Evolutionary conservation across 2,888 invertebrate species (phyloP), one percentile per base, ranked within the genome.

Genomic region (Stictocephala bisonia): DNA sequence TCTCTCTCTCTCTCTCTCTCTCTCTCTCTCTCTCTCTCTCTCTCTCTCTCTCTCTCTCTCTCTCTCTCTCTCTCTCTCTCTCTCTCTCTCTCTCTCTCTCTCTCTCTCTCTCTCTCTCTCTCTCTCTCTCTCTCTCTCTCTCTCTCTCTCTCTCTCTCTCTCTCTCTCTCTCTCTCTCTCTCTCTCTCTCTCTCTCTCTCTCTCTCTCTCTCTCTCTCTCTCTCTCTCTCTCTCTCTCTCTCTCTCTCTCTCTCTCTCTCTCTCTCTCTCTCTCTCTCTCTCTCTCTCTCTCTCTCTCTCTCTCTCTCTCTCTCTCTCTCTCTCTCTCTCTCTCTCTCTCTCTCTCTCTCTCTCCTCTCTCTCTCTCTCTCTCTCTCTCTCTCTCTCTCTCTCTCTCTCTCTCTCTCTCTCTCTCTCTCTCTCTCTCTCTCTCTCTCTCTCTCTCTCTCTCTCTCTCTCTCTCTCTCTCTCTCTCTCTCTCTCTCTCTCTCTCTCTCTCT

Each of bases 161-260:
- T 40, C 40, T 50, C 74, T 27, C 71, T 27, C 66, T 48, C 50
- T 51, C 67, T 56, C 29, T 56, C 66, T 20, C 75, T 69, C 50
- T 74, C 74, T 53, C 74, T 58, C 26, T 73, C 75, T 40, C 72
- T 50, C 31, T 72, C 70, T 40, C 68, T 53, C 56, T 40, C 72
- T 40, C 58, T 64, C 72, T 64, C 72, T 60, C 71, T 60, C 71
- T 60, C 60, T 50, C 66, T 50, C 69, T 50, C 69, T 50, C 69
- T 50, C 69, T 50, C 69, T 27, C 74, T 51, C 44, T 74, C 71
- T 1, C 71, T 51, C 48, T 22, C 73, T 31, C 73, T 71, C 22
- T 64, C 69, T 29, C 69, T 50, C 53, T 29, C 69, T 11, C 51
- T 29, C 69, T n/a, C 50, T 29, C 69, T 50, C 69, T 50, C 69